phyloP scores from a whole-genome alignment of 2,797 vertebrate genomes.

The Protosalanx chinensis region DNA sequence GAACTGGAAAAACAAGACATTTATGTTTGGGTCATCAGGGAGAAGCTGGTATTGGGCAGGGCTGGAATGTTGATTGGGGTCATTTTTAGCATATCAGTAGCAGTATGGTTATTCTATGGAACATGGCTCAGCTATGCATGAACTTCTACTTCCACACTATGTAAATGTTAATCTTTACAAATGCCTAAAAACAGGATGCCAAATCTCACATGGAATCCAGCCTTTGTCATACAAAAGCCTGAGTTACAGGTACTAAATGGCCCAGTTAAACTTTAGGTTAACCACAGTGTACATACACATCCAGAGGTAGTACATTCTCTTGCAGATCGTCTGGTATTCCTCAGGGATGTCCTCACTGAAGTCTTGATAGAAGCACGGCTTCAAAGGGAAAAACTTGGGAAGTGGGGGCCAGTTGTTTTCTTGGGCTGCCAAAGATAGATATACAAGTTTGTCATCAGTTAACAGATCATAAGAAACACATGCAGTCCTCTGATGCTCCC shows the following conservation, averaged over 20 bases:
- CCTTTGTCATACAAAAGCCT: neutral
- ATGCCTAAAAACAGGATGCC: too few species aligned
- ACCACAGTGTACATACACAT: conserved; percentile 82
- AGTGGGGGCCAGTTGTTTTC: conserved; percentile 97
- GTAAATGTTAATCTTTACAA: too few species aligned
- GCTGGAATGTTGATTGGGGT: neutral
- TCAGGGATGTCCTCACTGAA: conserved; percentile 93
- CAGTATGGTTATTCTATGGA: too few species aligned
- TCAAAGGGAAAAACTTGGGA: conserved; percentile 82
- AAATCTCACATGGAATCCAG: neutral
- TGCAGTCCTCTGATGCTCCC: neutral
- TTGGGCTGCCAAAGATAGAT: conserved; percentile 68
- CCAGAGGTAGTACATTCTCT: conserved; percentile 97
- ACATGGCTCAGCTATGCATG: neutral
- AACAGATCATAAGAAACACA: neutral
- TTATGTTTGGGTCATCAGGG: neutral
- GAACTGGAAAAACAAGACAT: conserved; percentile 71
- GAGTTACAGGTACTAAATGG: neutral
- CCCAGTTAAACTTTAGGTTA: neutral
- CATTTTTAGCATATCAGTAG: neutral
- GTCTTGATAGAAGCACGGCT: conserved; percentile 96
- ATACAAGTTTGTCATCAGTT: neutral
- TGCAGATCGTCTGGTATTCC: conserved; percentile 88
- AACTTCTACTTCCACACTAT: neutral
- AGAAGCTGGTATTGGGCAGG: neutral